Evolutionary conservation across 2,888 invertebrate genomes (phyloP).

Genomic region (Scaeva pyrastri): DNA sequence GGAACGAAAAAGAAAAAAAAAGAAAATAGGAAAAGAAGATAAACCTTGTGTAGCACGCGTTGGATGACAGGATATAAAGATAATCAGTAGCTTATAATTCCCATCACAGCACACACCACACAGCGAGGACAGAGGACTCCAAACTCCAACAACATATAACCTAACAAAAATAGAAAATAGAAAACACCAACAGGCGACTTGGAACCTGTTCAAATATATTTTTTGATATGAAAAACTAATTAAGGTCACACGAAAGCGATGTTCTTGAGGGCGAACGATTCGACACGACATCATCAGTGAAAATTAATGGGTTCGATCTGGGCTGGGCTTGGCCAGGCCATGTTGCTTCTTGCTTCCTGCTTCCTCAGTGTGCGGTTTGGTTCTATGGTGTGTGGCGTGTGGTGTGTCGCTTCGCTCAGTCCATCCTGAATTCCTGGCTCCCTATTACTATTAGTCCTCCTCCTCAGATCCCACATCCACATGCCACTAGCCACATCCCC

Average conservation of each 20-base stretch:
- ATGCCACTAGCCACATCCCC: too few species aligned
- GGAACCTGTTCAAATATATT: slow-evolving; percentile 54
- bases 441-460: not conserved
- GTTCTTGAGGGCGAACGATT: slow-evolving; percentile 68
- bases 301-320: slow-evolving; percentile 68
- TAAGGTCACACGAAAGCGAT: slow-evolving; percentile 74
- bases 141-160: not conserved
- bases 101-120: slow-evolving; percentile 1
- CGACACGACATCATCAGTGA: slow-evolving; percentile 67
- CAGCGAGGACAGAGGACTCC: slow-evolving; percentile 1
- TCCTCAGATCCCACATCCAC: too few species aligned
- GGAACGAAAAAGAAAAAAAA: not conserved
- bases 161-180: not conserved
- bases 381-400: too few species aligned
- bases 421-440: slow-evolving; percentile 18
- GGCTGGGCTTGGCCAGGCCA: slow-evolving; percentile 65
- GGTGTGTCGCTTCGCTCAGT: slow-evolving; percentile 5
- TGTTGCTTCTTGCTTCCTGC: slow-evolving; percentile 19
- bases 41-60: slow-evolving; percentile 51
- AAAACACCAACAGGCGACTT: slow-evolving; percentile 37
- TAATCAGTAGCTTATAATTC: slow-evolving; percentile 64
- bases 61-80: slow-evolving; percentile 68
- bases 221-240: slow-evolving; percentile 68
- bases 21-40: not conserved
- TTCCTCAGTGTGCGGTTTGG: slow-evolving; percentile 16